Evolutionary conservation across 2,797 vertebrate genomes (phyloP).

Genomic region (Siniperca undulata): DNA sequence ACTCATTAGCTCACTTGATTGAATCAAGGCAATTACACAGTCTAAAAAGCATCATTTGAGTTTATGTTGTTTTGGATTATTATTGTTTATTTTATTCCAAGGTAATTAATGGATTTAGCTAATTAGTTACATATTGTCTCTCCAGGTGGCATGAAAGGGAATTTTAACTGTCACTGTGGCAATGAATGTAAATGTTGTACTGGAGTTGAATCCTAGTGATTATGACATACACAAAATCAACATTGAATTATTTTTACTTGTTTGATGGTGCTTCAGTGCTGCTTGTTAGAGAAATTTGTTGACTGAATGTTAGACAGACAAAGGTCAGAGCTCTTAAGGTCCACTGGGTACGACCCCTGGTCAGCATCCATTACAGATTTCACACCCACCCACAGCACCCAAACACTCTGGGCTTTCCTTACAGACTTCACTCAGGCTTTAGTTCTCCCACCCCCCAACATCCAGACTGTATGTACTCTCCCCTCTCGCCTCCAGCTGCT

Average conservation of each 20-base stretch:
- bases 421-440: conserved; percentile 62
- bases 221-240: not conserved
- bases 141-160: conserved; percentile 70
- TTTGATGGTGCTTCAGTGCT: not conserved
- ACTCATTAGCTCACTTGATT: conserved; percentile 87
- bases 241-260: not conserved
- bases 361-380: conserved; percentile 65
- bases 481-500: conserved; percentile 78
- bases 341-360: conserved; percentile 62
- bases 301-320: conserved; percentile 34
- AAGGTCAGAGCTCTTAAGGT: conserved; percentile 58
- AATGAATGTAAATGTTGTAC: not conserved
- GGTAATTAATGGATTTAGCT: conserved; percentile 75
- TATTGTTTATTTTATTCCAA: conserved; percentile 72
- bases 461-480: conserved; percentile 72
- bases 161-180: conserved; percentile 51
- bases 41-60: conserved; percentile 77
- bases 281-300: conserved; percentile 39
- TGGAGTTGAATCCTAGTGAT: not conserved
- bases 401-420: conserved; percentile 62
- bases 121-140: conserved; percentile 85
- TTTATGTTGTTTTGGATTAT: conserved; percentile 63
- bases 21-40: conserved; percentile 83
- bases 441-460: conserved; percentile 34
- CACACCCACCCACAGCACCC: conserved; percentile 57